Evolutionary conservation across 1,140 invertebrate species (phyloP), one percentile per base, ranked within the genome.

Genomic region (Euwallacea similis): DNA sequence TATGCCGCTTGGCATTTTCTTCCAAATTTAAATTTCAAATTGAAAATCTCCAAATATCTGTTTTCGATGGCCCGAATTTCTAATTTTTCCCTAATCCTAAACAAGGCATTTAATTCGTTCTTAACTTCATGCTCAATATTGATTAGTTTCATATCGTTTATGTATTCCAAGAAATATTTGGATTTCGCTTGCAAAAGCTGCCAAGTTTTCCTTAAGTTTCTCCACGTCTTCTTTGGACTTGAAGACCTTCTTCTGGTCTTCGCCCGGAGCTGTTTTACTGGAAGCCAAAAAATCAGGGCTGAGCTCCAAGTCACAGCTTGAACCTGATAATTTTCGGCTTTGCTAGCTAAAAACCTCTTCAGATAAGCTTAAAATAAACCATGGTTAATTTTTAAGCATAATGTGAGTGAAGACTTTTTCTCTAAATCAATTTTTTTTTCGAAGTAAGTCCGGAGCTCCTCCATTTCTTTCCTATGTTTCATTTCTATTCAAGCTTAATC

Each of bases 341-440:
- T 88, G 87, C 71, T 89, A 88, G 76, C 88, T 90, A 69, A 88
- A 88, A 42, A 91, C 80, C 73, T 90, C 89, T 72, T 91, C 89
- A 0, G 88, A 89, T 77, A 88, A 87, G 74, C 84, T 86, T 56
- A 55, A 80, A 79, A 58, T 42, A 71, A 42, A 13, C 13, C 9
- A 53, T 10, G 41, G 61, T 61, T 61, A 43, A 11, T n/a, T 42
- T 43, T 21, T 9, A n/a, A n/a, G n/a, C n/a, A 42, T 61, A 42
- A 42, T 42, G 6, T 43, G 11, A 42, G 6, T 43, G 59, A 83
- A 83, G 80, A 91, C 84, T 91, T 88, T 76, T 91, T 90, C 79
- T 91, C 89, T 80, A 93, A 85, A 74, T 92, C 89, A 0, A 87
- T 84, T 78, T 91, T 91, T 77, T 89, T 84, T 72, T 92, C 91